phyloP scores from a whole-genome alignment of 2,888 invertebrate species.

The Synergus umbraculus region DNA sequence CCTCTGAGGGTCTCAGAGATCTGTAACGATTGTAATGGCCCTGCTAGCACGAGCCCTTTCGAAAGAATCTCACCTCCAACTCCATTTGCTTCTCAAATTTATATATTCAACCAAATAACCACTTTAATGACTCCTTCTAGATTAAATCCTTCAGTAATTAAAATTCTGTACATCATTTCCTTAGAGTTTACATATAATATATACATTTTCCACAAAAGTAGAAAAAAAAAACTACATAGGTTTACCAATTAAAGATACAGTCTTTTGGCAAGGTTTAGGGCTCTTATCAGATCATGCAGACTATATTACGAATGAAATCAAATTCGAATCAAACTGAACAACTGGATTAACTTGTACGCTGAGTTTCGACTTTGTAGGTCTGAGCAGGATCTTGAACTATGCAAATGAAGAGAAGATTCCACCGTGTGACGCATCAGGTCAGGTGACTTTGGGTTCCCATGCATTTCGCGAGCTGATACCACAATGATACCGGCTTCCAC shows the following conservation, averaged over 20 bases:
- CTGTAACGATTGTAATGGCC: slow-evolving; percentile 70
- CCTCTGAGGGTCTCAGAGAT: slow-evolving; percentile 69
- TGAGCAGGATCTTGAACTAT: slow-evolving; percentile 36
- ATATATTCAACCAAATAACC: background rate
- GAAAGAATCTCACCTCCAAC: slow-evolving; percentile 39
- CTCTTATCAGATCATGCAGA: no score
- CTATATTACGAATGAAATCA: background rate
- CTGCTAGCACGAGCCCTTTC: slow-evolving; percentile 53
- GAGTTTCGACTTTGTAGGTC: slow-evolving; percentile 14
- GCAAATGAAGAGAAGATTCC: slow-evolving; percentile 7
- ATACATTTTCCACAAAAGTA: no score
- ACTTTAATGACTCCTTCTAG: background rate
- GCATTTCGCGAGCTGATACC: slow-evolving; percentile 57
- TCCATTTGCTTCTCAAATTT: slow-evolving; percentile 26
- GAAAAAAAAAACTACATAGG: no score
- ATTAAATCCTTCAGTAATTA: background rate
- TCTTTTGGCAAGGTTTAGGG: no score
- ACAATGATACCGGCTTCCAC: slow-evolving; percentile 33
- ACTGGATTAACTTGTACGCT: background rate
- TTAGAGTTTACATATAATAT: no score
- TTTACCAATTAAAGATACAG: no score
- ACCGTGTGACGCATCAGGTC: slow-evolving; percentile 33
- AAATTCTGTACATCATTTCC: background rate
- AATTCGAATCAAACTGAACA: background rate
- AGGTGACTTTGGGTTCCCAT: slow-evolving; percentile 53